Base-by-base conservation (phyloP, 2,113 vertebrate species). In the Rhabdornis inornatus region DNA sequence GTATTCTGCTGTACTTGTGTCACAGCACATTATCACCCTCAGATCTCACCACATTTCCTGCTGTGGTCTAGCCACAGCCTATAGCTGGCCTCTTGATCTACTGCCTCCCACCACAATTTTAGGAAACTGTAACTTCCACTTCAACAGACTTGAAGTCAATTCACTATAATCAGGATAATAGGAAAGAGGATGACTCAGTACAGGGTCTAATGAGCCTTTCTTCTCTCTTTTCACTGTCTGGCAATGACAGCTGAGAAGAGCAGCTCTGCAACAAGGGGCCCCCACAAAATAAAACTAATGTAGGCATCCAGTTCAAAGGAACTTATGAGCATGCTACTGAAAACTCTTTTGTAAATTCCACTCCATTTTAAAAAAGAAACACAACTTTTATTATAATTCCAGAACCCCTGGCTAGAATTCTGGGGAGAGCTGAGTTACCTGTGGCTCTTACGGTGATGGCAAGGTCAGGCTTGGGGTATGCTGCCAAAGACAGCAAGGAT, bases 21-120 rank as follows among this genome's bases (percentile, higher is more conserved):
- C 61, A 72, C 63, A 76, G 88, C 85, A 77, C 60, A 75, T 81
- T 83, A 89, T 87, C 89, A 81, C 80, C 85, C 91, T 70, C 86
- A 83, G 52, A 90, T 83, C 76, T 83, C 61, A 72, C 89, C 90
- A 63, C 88, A 79, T 19, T 92, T 96, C 95, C 92, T 93, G 66
- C 77, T 89, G 92, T 55, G 96, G 95, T 90, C 64, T 77, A 93
- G 79, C 85, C 85, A 66, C 95, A 92, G 83, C 89, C 92, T 86
- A 11, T 13, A 77, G 76, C 3, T 90, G 87, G 71, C 76, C 83
- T 83, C 92, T 74, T 59, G 35, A 88, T 90, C 42, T 83, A 28
- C 55, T 83, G 86, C 91, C 50, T 92, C 70, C 55, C 60, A 95
- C 85, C 59, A 59, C 64, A 70, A 15, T 47, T 91, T 90, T 66